Evolutionary conservation across 2,797 vertebrate species (phyloP).

Genomic region (Enteromius trimaculatus): DNA sequence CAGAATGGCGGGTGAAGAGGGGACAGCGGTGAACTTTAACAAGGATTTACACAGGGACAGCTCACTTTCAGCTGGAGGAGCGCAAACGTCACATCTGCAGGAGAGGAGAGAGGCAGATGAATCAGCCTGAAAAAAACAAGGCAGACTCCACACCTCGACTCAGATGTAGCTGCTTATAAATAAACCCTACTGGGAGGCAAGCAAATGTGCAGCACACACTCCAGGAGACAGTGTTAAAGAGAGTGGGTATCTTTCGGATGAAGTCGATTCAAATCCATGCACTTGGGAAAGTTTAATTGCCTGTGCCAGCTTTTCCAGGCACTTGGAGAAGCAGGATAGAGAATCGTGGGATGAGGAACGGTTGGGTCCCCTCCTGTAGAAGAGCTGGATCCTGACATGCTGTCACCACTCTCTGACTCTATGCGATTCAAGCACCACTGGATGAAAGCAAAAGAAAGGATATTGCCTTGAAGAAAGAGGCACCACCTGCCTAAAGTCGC

Average conservation of each 20-base stretch:
- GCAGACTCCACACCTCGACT: slow-evolving; percentile 6
- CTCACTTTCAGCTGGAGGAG: slow-evolving; percentile 22
- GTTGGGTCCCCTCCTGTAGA: slow-evolving; percentile 10
- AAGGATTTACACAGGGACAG: slow-evolving; percentile 40
- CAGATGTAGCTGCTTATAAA: slow-evolving; percentile 19
- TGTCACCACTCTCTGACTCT: not conserved
- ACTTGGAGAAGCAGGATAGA: not conserved
- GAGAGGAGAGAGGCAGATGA: slow-evolving; percentile 18
- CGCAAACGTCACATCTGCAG: not conserved
- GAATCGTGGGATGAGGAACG: slow-evolving; percentile 42
- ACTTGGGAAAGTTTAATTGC: slow-evolving; percentile 45
- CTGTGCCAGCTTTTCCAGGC: slow-evolving; percentile 42
- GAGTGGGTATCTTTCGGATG: not conserved
- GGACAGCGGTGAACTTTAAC: slow-evolving; percentile 42
- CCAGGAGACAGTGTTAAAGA: not conserved
- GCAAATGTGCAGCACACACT: not conserved
- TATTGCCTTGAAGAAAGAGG: not conserved
- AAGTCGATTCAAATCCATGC: not conserved
- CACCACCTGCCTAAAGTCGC: not conserved
- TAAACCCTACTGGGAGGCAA: not conserved
- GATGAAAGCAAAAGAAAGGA: slow-evolving; percentile 4
- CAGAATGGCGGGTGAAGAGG: slow-evolving; percentile 48
- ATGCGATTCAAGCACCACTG: slow-evolving; percentile 15
- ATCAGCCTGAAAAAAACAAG: slow-evolving; percentile 11
- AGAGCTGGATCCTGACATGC: slow-evolving; percentile 23